Conservation (phyloP, 1,140 invertebrate species). For the Amphibalanus amphitrite region DNA sequence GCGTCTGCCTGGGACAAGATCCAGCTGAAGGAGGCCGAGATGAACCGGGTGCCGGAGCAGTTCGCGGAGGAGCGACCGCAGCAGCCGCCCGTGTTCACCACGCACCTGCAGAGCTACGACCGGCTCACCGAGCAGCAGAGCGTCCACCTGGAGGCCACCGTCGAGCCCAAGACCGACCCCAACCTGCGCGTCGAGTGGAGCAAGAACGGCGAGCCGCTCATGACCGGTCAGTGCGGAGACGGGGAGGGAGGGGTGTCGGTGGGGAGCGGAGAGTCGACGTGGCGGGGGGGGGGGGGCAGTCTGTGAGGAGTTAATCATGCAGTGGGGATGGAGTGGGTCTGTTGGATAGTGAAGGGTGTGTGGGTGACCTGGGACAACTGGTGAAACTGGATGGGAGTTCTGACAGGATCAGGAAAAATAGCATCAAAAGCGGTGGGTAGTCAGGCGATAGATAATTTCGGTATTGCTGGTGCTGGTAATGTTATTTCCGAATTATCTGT, state of each 20-base stretch:
- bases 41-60: conserved; percentile 68
- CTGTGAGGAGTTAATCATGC: too few species aligned
- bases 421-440: too few species aligned
- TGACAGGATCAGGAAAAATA: too few species aligned
- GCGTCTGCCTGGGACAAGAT: conserved; percentile 79
- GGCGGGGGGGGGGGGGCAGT: too few species aligned
- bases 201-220: conserved; percentile 69
- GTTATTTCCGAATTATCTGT: too few species aligned
- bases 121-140: conserved; percentile 74
- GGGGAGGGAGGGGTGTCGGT: background rate
- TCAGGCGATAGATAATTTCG: too few species aligned
- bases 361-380: too few species aligned
- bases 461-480: too few species aligned
- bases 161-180: conserved; percentile 77
- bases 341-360: too few species aligned
- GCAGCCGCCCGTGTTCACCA: conserved; percentile 60
- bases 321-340: too few species aligned
- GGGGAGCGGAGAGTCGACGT: too few species aligned
- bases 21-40: conserved; percentile 67
- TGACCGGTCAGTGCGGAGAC: conserved; percentile 56
- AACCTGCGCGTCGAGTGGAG: conserved; percentile 90
- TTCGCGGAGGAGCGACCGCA: conserved; percentile 59
- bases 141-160: conserved; percentile 77
- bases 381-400: too few species aligned
- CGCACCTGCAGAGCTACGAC: conserved; percentile 69